phyloP scores from a whole-genome alignment of 2,888 invertebrate genomes.

The Lamellibrachia columna region DNA sequence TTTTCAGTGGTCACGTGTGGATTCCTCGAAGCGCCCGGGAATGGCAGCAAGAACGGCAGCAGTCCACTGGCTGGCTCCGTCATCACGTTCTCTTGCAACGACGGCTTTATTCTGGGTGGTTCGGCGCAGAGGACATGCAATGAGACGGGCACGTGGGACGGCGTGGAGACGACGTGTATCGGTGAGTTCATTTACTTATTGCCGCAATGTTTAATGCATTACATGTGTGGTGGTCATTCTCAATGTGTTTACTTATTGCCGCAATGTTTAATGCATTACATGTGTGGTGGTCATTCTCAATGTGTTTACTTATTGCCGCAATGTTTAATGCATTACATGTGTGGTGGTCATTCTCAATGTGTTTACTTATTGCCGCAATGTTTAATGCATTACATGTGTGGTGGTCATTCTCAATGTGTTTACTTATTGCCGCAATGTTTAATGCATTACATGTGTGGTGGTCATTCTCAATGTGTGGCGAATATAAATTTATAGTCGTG shows the following conservation, averaged over 20 bases:
- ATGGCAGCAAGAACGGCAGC: not conserved
- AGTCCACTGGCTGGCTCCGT: slow-evolving; percentile 5
- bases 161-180: not conserved
- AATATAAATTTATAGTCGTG: too few relatives aligned
- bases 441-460: too few relatives aligned
- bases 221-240: not conserved
- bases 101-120: not conserved
- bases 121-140: not conserved
- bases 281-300: too few relatives aligned
- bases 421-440: not conserved
- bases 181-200: not conserved
- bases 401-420: not conserved
- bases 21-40: not conserved
- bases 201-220: too few relatives aligned
- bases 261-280: too few relatives aligned
- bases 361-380: too few relatives aligned
- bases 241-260: too few relatives aligned
- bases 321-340: too few relatives aligned
- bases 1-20: not conserved
- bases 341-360: too few relatives aligned
- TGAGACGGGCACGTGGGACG: not conserved
- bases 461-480: too few relatives aligned
- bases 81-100: not conserved
- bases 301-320: too few relatives aligned
- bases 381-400: too few relatives aligned